Conservation (phyloP, 2,113 vertebrate genomes). For the Orcinus orca region DNA sequence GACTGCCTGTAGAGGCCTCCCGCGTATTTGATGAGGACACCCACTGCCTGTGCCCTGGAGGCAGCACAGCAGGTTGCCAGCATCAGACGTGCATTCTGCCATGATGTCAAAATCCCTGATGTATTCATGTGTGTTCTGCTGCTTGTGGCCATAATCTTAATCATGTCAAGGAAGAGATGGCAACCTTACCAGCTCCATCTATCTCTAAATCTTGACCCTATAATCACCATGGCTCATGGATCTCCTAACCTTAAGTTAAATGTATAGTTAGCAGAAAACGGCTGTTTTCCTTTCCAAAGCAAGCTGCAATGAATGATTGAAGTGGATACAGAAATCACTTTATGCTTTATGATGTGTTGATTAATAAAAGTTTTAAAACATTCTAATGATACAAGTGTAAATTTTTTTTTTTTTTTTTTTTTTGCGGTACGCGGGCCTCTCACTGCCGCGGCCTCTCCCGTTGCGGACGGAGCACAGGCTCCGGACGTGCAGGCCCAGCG, state of each 20-base stretch:
- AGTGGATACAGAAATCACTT: conserved; percentile 75
- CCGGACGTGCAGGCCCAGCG: too few relatives aligned
- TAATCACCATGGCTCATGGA: conserved; percentile 36
- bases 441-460: too few relatives aligned
- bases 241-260: conserved; percentile 68
- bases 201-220: conserved; percentile 53
- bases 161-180: conserved; percentile 3
- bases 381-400: conserved; percentile 81
- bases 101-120: not conserved
- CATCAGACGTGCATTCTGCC: not conserved
- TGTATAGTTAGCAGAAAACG: conserved; percentile 78
- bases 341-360: conserved; percentile 80
- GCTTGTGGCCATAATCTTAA: conserved; percentile 25
- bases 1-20: not conserved
- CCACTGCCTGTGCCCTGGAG: not conserved
- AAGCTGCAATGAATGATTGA: conserved; percentile 71
- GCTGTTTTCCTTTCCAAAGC: conserved; percentile 65
- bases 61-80: not conserved
- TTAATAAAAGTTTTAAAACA: conserved; percentile 82
- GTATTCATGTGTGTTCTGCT: not conserved
- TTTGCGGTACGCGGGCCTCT: too few relatives aligned
- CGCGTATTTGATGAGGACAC: not conserved
- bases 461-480: too few relatives aligned
- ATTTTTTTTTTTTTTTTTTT: conserved; percentile 44
- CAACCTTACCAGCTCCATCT: not conserved